Evolutionary conservation across 2,888 invertebrate genomes (phyloP).

Genomic region (Drosophila macrospina): DNA sequence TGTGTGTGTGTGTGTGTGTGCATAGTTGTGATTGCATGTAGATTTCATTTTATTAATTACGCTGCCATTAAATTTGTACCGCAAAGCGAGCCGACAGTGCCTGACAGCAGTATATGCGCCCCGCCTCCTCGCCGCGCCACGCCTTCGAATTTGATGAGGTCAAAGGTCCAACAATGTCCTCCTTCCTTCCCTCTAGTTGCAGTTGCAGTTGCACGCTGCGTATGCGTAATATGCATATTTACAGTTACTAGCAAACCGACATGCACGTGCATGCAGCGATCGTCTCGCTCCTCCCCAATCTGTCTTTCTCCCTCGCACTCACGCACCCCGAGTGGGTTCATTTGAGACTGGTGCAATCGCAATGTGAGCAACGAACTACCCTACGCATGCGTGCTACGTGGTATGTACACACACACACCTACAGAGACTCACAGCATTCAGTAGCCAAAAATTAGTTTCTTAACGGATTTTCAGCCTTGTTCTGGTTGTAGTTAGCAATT

Average conservation of each 20-base stretch:
- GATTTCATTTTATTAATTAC: slow-evolving; percentile 82
- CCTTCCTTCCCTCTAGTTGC: no score
- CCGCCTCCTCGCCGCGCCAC: no score
- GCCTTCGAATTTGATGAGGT: neutral
- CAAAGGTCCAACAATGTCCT: neutral
- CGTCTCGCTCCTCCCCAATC: neutral
- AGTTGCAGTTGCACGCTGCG: slow-evolving; percentile 35
- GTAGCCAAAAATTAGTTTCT: no score
- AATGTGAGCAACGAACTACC: no score
- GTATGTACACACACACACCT: no score
- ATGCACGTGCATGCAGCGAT: no score
- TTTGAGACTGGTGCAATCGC: neutral
- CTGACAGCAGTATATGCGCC: slow-evolving; percentile 4
- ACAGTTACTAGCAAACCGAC: no score
- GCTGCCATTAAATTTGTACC: slow-evolving; percentile 77
- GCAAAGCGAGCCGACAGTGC: slow-evolving; percentile 19
- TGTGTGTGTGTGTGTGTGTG: neutral
- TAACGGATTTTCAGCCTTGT: no score
- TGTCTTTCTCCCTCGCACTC: neutral
- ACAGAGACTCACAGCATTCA: no score
- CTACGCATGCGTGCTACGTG: no score
- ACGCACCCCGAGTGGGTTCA: slow-evolving; percentile 18
- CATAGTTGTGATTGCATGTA: slow-evolving; percentile 25
- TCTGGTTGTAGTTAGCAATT: no score
- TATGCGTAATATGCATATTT: slow-evolving; percentile 26